These are phyloP conservation scores for Monopis laevigella DNA, from an alignment of 2,888 invertebrate genomes.

Conservation along the genomic window DNA sequence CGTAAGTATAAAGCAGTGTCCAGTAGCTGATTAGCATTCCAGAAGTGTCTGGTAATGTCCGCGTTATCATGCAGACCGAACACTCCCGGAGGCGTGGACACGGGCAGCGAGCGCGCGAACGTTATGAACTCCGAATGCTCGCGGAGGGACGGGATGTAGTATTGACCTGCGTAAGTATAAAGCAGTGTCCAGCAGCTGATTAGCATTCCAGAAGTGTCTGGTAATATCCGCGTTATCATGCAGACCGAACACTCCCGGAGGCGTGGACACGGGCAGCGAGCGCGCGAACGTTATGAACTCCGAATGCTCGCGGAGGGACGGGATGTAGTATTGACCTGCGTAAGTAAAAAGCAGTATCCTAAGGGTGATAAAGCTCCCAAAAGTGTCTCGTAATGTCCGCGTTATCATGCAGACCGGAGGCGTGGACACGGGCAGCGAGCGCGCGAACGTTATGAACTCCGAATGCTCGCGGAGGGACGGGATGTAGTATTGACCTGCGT, in stretches of 20 bases:
- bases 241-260: slow-evolving; percentile 90
- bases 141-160: slow-evolving; percentile 76
- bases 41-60: slow-evolving; percentile 90
- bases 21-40: slow-evolving; percentile 83
- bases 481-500: slow-evolving; percentile 75
- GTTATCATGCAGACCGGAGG: slow-evolving; percentile 90
- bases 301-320: slow-evolving; percentile 76
- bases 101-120: slow-evolving; percentile 76
- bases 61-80: slow-evolving; percentile 94
- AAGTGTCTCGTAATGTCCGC: slow-evolving; percentile 94
- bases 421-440: slow-evolving; percentile 77
- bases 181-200: slow-evolving; percentile 76
- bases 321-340: slow-evolving; percentile 78
- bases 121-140: slow-evolving; percentile 76
- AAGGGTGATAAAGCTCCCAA: slow-evolving; percentile 82
- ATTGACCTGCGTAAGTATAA: no score
- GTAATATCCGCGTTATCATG: slow-evolving; percentile 93
- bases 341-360: slow-evolving; percentile 77
- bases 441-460: slow-evolving; percentile 73
- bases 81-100: slow-evolving; percentile 81
- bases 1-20: no score
- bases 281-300: slow-evolving; percentile 74
- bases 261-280: slow-evolving; percentile 78
- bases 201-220: slow-evolving; percentile 89
- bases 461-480: slow-evolving; percentile 79